Conservation (phyloP, 2,888 invertebrate species). For the Agrypnus murinus region DNA sequence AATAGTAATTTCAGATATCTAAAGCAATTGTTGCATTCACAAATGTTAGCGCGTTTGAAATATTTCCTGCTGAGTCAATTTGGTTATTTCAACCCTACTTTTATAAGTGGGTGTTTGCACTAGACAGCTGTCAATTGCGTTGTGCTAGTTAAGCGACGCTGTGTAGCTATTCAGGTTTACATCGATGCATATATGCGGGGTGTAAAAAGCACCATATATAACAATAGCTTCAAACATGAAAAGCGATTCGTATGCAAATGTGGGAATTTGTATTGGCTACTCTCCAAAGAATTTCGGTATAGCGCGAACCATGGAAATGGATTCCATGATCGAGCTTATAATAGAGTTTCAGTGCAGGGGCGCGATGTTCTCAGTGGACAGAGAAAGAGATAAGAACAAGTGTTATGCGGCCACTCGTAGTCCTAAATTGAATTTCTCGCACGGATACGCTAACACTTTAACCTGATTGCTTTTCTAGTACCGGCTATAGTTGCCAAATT, state of each 20-base stretch:
- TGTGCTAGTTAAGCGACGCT: constrained; percentile 34
- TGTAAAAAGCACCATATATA: constrained; percentile 34
- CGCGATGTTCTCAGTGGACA: constrained; percentile 50
- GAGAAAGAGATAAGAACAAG: constrained; percentile 62
- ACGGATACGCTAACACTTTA: constrained; percentile 62
- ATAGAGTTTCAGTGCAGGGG: constrained; percentile 63
- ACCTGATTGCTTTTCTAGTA: constrained; percentile 64
- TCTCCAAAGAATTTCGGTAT: constrained; percentile 55
- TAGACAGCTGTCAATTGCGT: constrained; percentile 42
- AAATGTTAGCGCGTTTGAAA: neutral
- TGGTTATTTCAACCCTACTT: constrained; percentile 16
- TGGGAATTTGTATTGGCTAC: constrained; percentile 58
- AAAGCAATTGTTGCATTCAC: neutral
- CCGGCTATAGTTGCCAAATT: constrained; percentile 37
- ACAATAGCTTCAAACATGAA: constrained; percentile 36
- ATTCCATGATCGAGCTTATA: constrained; percentile 67
- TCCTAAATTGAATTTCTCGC: constrained; percentile 67
- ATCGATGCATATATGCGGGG: constrained; percentile 33
- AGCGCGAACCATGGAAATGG: constrained; percentile 62
- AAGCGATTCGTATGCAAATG: constrained; percentile 49
- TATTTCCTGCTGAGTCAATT: constrained; percentile 31
- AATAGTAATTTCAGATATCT: too few species aligned
- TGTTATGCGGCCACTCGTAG: constrained; percentile 65
- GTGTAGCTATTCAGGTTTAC: constrained; percentile 16
- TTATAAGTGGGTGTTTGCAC: constrained; percentile 27